These are phyloP conservation scores for Antechinus stuartii DNA, from an alignment of 2,113 vertebrate genomes.

Conservation along the genomic window DNA sequence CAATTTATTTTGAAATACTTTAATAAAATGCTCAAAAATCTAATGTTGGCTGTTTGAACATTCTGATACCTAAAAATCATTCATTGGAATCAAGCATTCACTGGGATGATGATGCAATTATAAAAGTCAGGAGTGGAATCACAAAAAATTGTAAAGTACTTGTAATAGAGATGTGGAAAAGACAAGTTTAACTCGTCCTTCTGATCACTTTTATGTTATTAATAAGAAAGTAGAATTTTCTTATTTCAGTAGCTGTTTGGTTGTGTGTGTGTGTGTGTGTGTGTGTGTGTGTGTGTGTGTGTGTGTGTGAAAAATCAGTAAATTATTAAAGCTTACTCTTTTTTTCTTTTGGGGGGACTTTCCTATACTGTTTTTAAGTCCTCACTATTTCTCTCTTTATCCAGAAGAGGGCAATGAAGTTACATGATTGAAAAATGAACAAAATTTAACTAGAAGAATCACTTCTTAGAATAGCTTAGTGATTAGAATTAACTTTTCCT, in stretches of 20 bases:
- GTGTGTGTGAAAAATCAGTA: not conserved
- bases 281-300: not conserved
- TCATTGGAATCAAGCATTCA: not conserved
- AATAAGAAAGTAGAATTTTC: not conserved
- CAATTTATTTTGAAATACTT: not conserved
- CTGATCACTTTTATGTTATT: not conserved
- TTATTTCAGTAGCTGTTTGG: not conserved
- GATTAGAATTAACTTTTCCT: slow-evolving; percentile 80
- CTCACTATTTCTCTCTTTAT: slow-evolving; percentile 57
- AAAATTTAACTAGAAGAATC: not conserved
- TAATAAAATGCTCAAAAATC: not conserved
- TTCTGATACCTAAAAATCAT: not conserved
- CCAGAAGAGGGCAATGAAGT: slow-evolving; percentile 88
- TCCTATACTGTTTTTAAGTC: not conserved
- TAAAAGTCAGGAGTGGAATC: not conserved
- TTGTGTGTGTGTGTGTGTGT: not conserved
- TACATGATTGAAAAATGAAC: slow-evolving; percentile 63
- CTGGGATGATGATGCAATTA: not conserved
- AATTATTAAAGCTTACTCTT: not conserved
- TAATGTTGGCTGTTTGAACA: not conserved
- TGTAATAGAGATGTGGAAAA: not conserved
- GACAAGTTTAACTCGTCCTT: not conserved
- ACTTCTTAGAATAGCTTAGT: slow-evolving; percentile 74
- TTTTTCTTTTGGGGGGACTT: not conserved
- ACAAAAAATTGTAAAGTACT: not conserved